A percentile compares a stretch with the other conserved stretches of the same genome.
These are phyloP conservation scores for Odontomachus brunneus DNA, from an alignment of 1,140 invertebrate species.

Conservation along the genomic window DNA sequence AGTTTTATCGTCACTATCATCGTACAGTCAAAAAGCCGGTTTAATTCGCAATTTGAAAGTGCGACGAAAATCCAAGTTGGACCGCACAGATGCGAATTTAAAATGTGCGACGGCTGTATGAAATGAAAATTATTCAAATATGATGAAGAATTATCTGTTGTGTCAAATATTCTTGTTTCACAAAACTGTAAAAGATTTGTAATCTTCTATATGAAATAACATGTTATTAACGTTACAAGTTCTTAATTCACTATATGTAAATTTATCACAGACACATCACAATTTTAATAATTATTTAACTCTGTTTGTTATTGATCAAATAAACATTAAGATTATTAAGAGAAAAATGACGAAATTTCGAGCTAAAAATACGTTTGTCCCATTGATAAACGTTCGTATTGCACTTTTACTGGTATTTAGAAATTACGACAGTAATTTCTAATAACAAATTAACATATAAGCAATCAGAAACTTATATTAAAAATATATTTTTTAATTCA, in stretches of 20 bases:
- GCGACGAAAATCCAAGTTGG: neutral
- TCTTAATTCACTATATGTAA: neutral
- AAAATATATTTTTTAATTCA: neutral
- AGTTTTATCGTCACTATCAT: neutral
- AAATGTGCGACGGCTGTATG: neutral
- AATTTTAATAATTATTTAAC: neutral
- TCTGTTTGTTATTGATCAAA: neutral
- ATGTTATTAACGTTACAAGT: neutral
- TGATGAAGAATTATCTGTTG: no score
- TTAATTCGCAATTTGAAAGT: constrained; percentile 10
- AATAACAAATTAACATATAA: neutral
- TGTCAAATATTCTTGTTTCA: constrained; percentile 3
- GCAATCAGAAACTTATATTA: neutral
- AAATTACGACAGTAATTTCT: no score
- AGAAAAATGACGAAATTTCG: no score
- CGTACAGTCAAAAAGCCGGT: neutral
- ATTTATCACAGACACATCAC: neutral
- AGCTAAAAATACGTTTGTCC: no score
- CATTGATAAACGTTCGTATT: no score
- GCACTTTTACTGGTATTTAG: no score
- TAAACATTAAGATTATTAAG: neutral
- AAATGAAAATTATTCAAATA: neutral
- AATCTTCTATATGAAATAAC: neutral
- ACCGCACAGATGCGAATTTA: neutral
- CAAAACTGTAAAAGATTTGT: neutral